Evolutionary conservation across 2,888 invertebrate species (phyloP), one percentile per base, ranked within the genome.

Genomic region (Hedya salicella): DNA sequence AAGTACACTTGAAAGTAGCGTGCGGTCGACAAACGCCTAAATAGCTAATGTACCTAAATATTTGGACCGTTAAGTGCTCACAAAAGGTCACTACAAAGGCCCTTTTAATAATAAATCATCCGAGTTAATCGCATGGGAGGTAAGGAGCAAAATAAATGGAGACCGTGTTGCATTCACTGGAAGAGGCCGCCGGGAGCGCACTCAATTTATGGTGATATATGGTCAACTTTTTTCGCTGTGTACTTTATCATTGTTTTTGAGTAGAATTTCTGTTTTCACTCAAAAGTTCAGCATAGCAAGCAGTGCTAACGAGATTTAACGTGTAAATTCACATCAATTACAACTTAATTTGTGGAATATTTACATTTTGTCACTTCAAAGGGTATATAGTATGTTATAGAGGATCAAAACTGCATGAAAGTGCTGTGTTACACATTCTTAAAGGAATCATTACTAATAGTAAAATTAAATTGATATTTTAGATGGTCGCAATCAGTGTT

Each of bases 81-180:
- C 75, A 80, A 80, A 83, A 80, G 83, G 81, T 68, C 71, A 69
- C 65, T 77, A 77, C 78, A 75, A 78, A 80, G 77, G 77, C 75
- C 70, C 72, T 73, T 75, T 85, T 81, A 83, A 86, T 86, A 87
- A 86, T 87, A 82, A 83, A 86, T 84, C 76, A 81, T 73, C 73
- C 67, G 68, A 71, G 78, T 73, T 82, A 81, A 84, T 80, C 77
- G 78, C 71, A 71, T 73, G 75, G 71, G 74, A 61, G 66, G 54
- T 42, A 54, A 66, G 61, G 54, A 61, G 21, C 53, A 36, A 66
- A 61, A 54, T 66, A 61, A 54, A 66, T 54, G 61, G 53, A 40
- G 44, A 53, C 61, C 16, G 19, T 48, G 40, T 60, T 53, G 61
- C 59, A 52, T 62, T 62, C 11, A 11, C 54, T 66, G 21, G 48